phyloP scores from a whole-genome alignment of 2,888 invertebrate species.

The Achlya flavicornis region DNA sequence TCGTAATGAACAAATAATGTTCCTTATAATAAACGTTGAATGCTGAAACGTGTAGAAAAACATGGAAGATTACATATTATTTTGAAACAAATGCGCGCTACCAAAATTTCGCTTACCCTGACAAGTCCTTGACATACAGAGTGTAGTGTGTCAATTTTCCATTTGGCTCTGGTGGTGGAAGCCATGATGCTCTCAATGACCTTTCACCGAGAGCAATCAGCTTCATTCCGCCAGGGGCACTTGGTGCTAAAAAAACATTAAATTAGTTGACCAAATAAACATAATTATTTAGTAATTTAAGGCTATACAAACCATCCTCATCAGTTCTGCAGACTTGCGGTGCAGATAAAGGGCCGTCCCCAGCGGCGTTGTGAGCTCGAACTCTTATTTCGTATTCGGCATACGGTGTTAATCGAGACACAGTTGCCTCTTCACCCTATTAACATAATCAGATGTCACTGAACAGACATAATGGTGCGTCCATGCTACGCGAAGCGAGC shows the following conservation, averaged over 20 bases:
- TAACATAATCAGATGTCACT: conserved; percentile 8
- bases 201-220: conserved; percentile 91
- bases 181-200: conserved; percentile 93
- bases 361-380: conserved; percentile 92
- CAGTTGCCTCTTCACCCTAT: conserved; percentile 88
- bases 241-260: conserved; percentile 86
- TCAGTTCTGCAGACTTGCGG: conserved; percentile 92
- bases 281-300: too few relatives aligned
- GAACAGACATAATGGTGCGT: too few relatives aligned
- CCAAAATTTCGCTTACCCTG: conserved; percentile 72
- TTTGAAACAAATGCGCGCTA: not conserved
- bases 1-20: not conserved
- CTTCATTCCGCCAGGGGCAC: conserved; percentile 93
- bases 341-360: conserved; percentile 91
- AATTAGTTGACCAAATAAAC: conserved; percentile 11
- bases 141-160: conserved; percentile 92
- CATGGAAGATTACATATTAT: not conserved
- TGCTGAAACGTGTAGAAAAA: not conserved
- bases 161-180: conserved; percentile 91
- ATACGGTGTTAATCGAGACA: conserved; percentile 91
- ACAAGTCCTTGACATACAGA: conserved; percentile 89
- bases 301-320: conserved; percentile 87
- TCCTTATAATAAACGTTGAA: not conserved
- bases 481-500: too few relatives aligned
- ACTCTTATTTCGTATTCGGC: conserved; percentile 95